phyloP scores from a whole-genome alignment of 2,797 vertebrate genomes.

The Neomorphus geoffroyi region DNA sequence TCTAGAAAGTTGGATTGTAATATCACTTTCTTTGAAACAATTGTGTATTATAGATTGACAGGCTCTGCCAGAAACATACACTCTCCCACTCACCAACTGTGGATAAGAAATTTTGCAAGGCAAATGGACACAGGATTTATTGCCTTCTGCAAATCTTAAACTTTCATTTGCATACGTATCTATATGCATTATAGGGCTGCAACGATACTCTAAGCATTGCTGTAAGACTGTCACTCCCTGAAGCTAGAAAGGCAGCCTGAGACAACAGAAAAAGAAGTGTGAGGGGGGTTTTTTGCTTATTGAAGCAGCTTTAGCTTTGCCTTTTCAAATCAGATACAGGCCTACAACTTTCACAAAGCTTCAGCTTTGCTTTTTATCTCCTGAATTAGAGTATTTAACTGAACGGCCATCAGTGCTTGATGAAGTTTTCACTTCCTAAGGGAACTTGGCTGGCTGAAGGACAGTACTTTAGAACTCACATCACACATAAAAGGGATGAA shows the following conservation, averaged over 20 bases:
- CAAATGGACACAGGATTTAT: conserved; percentile 51
- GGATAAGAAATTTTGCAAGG: conserved; percentile 41
- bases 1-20: conserved; percentile 33
- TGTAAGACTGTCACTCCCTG: neutral
- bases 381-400: neutral
- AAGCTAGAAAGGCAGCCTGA: neutral
- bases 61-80: conserved; percentile 50
- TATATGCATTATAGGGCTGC: neutral
- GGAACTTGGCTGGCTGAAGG: neutral
- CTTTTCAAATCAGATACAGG: neutral
- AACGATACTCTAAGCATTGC: neutral
- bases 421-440: neutral
- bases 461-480: conserved; percentile 9
- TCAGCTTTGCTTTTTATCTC: neutral
- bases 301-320: neutral
- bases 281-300: neutral
- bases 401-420: neutral
- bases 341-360: neutral
- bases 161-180: conserved; percentile 16
- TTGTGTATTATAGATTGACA: conserved; percentile 29
- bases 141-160: conserved; percentile 22
- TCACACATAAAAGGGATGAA: conserved; percentile 26
- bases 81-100: conserved; percentile 65
- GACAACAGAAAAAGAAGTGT: neutral
- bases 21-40: conserved; percentile 40